Percentiles rank a stretch among this genome's conserved stretches.
phyloP scores from a whole-genome alignment of 2,797 vertebrate species.

The Oreonectes daqikongensis region DNA sequence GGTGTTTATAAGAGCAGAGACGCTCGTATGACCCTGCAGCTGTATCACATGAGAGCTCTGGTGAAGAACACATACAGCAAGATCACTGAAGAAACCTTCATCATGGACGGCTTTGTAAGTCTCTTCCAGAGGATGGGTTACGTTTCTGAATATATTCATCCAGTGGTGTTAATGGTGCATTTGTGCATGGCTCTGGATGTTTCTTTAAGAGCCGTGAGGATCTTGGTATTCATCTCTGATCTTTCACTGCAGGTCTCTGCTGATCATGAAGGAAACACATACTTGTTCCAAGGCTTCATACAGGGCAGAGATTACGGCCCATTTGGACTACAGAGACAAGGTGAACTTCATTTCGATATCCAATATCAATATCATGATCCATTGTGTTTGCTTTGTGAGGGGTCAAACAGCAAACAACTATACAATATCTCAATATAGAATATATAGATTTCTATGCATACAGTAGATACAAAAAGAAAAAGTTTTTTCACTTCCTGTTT shows the following conservation, averaged over 20 bases:
- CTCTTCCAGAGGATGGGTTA: constrained; percentile 54
- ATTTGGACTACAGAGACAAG: constrained; percentile 94
- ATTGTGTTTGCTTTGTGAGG: neutral
- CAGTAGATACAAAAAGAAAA: neutral
- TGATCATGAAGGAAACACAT: constrained; percentile 92
- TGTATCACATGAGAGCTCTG: constrained; percentile 87
- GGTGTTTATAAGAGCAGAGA: constrained; percentile 95
- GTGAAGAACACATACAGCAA: constrained; percentile 84
- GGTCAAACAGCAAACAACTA: neutral
- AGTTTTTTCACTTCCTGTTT: too few relatives aligned
- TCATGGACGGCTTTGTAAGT: constrained; percentile 98
- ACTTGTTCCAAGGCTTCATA: constrained; percentile 95
- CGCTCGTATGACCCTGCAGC: constrained; percentile 88
- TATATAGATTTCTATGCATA: too few relatives aligned
- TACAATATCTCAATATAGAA: too few relatives aligned
- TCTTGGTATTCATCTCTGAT: constrained; percentile 13
- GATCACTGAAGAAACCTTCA: constrained; percentile 91
- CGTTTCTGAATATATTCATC: too few relatives aligned
- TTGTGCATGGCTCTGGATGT: too few relatives aligned
- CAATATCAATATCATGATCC: neutral
- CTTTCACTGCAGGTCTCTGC: constrained; percentile 84
- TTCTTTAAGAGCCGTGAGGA: neutral
- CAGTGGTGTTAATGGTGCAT: too few relatives aligned
- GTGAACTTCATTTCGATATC: constrained; percentile 65
- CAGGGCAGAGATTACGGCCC: constrained; percentile 95